Evolutionary conservation across 35 echinoderm and acorn worm genomes (phyloP), one percentile per base, ranked within the genome.

Genomic region (Ptychodera flava): DNA sequence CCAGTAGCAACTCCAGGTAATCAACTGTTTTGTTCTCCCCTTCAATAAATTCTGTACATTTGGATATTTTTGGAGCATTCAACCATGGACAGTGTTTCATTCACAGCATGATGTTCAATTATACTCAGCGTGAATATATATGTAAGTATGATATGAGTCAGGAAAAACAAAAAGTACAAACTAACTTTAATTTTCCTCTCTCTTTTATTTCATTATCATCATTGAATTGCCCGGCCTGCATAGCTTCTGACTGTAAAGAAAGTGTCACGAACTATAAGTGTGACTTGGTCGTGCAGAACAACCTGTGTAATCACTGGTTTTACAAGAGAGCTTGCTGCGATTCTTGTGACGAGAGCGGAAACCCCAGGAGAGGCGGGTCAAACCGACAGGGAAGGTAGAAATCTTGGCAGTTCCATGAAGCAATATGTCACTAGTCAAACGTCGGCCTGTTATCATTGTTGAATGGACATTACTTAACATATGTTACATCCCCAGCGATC

Each of bases 301-400:
- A 15, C 29, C 76, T 86, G 33, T 86, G 85, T 77, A 86, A 33
- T 29, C 78, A 86, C 31, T 31, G 78, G 29, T 86, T 77, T 33
- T 86, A 86, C 34, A 78, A 33, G 1, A 33, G 78, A 31, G 78
- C 76, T 76, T 86, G 85, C 64, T 86, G 85, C 34, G n/a, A 35
- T 31, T 77, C 85, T 77, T 86, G 85, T 33, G n/a, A 52, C 29
- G 12, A 85, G 84, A 64, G 34, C 29, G 77, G 77, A 30, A 1
- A 81, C 31, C 1, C 31, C 16, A 1, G 29, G 79, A 32, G 79
- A 78, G 27, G 77, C 31, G 16, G 35, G 35, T 32, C 31, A 81
- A 30, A 81, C 31, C 35, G 29, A 81, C 31, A 81, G 35, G 79
- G 22, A 81, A 81, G 29, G 35, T 81, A 34, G 6, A 32, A 27